These are phyloP conservation scores for Oscheius sp. DNA, from an alignment of 2,888 invertebrate species.

Conservation along the genomic window DNA sequence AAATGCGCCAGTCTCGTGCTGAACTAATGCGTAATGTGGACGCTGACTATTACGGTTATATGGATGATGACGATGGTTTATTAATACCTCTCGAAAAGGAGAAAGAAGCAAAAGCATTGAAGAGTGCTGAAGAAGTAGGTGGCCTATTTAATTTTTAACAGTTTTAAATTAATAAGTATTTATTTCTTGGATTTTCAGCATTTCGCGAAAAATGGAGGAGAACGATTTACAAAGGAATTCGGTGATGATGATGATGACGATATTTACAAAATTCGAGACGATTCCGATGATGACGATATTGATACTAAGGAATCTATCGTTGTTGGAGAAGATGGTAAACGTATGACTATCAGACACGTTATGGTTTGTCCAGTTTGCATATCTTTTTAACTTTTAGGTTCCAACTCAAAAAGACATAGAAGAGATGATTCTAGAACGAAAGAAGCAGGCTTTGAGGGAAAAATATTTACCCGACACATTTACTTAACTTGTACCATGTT, in stretches of 20 bases:
- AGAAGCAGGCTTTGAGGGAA: slow-evolving; percentile 89
- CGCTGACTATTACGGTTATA: slow-evolving; percentile 92
- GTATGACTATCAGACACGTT: slow-evolving; percentile 67
- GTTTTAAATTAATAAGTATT: background rate
- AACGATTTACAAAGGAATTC: slow-evolving; percentile 39
- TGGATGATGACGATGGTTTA: slow-evolving; percentile 97
- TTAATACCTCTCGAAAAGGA: slow-evolving; percentile 84
- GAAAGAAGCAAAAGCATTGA: slow-evolving; percentile 68
- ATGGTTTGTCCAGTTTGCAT: too few species aligned
- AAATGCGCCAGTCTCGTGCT: slow-evolving; percentile 86
- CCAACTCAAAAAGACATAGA: slow-evolving; percentile 75
- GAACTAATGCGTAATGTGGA: slow-evolving; percentile 98
- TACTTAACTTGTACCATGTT: too few species aligned
- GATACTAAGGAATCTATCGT: slow-evolving; percentile 65
- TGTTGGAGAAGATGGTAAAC: slow-evolving; percentile 65
- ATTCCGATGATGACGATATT: slow-evolving; percentile 71
- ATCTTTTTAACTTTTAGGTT: too few species aligned
- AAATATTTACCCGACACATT: too few species aligned
- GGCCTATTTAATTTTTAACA: background rate
- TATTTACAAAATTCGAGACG: slow-evolving; percentile 64
- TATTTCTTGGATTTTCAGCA: slow-evolving; percentile 33
- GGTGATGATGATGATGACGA: slow-evolving; percentile 57
- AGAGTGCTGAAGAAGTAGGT: slow-evolving; percentile 58
- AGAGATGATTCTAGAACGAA: slow-evolving; percentile 85
- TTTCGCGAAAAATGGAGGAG: slow-evolving; percentile 52